Evolutionary conservation across 2,797 vertebrate genomes (phyloP).

Genomic region (Tadarida brasiliensis): DNA sequence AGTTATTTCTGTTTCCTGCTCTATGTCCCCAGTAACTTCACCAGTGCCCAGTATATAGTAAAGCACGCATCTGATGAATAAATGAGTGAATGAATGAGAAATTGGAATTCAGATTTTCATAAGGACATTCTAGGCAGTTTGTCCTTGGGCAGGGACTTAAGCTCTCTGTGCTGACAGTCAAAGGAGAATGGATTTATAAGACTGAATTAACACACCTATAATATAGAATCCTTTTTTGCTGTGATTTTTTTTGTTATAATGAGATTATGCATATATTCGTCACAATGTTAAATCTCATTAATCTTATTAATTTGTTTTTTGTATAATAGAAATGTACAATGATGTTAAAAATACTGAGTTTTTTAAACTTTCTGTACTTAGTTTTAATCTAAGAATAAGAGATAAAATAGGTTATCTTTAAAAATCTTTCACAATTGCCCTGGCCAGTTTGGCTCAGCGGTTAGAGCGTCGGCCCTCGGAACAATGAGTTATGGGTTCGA

Average conservation of each 20-base stretch:
- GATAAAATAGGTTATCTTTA: background rate
- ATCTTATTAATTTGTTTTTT: conserved; percentile 25
- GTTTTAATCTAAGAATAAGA: conserved; percentile 48
- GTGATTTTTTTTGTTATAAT: conserved; percentile 50
- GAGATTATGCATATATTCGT: conserved; percentile 45
- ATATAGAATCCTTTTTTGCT: background rate
- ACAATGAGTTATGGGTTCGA: too few relatives aligned
- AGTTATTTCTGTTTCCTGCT: background rate
- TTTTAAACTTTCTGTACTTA: conserved; percentile 17
- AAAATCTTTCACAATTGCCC: background rate
- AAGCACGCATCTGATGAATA: background rate
- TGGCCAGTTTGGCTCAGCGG: too few relatives aligned
- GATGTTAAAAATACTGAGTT: conserved; percentile 31
- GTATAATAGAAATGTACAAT: background rate
- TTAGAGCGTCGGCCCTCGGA: too few relatives aligned
- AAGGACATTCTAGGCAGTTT: background rate
- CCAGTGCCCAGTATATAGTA: background rate
- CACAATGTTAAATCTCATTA: conserved; percentile 46
- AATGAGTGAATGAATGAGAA: background rate
- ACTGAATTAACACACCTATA: background rate
- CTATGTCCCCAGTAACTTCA: background rate
- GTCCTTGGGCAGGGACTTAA: background rate
- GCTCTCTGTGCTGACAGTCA: background rate
- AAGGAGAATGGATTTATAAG: background rate
- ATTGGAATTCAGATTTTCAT: background rate